Base-by-base conservation (phyloP, 1,140 invertebrate species). In the Drosophila sucinea region DNA sequence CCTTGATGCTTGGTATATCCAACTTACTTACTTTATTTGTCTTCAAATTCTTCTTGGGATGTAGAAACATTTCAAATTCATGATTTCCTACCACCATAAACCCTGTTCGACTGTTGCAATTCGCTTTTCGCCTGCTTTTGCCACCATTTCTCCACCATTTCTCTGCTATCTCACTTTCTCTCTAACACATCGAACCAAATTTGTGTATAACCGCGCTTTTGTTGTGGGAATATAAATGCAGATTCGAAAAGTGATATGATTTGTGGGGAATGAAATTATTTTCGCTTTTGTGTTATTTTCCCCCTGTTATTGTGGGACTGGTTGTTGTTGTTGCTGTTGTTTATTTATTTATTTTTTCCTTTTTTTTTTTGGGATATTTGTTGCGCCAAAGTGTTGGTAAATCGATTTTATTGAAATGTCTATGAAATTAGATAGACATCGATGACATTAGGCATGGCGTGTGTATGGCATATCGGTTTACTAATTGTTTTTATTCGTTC, bases 381-480 rank as follows among this genome's bases (percentile, higher is more conserved):
- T 41, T 44, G 47, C 40, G 23, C 33, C 7, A 67, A 60, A 81
- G 70, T 79, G 79, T 80, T 78, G 58, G 47, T 51, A 38, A 67
- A 83, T 72, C 69, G 69, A 65, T 83, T 74, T 58, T 70, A 73
- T 80, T 79, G 63, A 79, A 87, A 83, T 83, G 64, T 30, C 71
- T 69, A 67, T 85, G 70, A 77, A 81, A 82, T 68, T 58, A 25
- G 77, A 61, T 55, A 57, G 10, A 40, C 44, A 60, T 41, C 51
- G 33, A 51, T 25, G 56, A 74, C 23, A 51, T 51, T 61, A 69
- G 33, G 38, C 40, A 71, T 55, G 58, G 35, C 71, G 66, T 79
- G 70, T 77, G 81, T 70, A 61, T 69, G 67, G 73, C 7, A 25
- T 80, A 51, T 86, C 87, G 83, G 63, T 64, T 86, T 87, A 86